Evolutionary conservation across 2,797 vertebrate genomes (phyloP).

Genomic region (Diglossa cyanea): DNA sequence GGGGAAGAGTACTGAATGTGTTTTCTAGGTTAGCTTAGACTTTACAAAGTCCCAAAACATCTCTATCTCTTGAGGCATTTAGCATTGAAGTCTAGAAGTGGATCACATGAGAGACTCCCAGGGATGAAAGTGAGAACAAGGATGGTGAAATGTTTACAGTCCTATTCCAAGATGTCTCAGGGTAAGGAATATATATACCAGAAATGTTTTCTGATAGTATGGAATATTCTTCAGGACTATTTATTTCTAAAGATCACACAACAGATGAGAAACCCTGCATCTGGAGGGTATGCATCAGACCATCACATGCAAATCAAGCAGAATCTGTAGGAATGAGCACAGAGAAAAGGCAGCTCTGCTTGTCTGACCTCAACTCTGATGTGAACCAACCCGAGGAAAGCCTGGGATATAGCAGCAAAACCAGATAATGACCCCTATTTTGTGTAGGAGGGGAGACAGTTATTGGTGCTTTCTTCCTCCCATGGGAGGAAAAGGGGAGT

Average conservation of each 20-base stretch:
- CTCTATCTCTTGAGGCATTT: not conserved
- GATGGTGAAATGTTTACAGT: not conserved
- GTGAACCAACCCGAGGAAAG: not conserved
- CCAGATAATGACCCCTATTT: not conserved
- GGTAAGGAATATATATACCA: not conserved
- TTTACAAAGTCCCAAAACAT: not conserved
- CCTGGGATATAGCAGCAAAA: not conserved
- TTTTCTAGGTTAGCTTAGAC: not conserved
- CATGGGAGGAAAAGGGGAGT: not conserved
- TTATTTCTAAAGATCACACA: not conserved
- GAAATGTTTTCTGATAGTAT: not conserved
- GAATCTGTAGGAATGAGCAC: not conserved
- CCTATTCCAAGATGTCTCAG: not conserved
- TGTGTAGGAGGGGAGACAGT: not conserved
- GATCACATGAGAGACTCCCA: not conserved
- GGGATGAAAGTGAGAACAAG: not conserved
- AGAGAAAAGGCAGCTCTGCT: not conserved
- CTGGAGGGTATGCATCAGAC: not conserved
- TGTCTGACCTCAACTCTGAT: not conserved
- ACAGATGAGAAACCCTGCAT: not conserved
- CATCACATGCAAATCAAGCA: not conserved
- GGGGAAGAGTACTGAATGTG: not conserved
- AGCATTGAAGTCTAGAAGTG: not conserved
- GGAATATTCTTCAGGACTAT: not conserved
- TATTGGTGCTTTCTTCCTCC: not conserved